phyloP scores from a whole-genome alignment of 2,113 vertebrate species.

The Camelus bactrianus region DNA sequence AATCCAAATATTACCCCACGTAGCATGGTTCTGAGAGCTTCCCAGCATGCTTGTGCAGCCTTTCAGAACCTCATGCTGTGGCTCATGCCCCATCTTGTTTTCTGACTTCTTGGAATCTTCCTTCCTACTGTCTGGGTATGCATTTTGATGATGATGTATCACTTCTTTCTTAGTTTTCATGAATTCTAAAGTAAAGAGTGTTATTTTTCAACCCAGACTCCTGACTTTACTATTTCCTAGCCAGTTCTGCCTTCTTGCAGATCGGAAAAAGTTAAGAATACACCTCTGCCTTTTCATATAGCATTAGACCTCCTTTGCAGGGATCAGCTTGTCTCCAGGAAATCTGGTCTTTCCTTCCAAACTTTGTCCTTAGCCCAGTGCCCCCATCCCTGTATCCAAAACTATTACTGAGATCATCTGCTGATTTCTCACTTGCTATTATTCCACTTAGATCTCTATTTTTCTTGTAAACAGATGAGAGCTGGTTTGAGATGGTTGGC shows the following conservation, averaged over 20 bases:
- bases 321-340: neutral
- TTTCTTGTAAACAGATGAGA: neutral
- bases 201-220: neutral
- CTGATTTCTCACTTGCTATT: neutral
- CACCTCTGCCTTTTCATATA: neutral
- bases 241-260: neutral
- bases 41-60: accelerated
- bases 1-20: neutral
- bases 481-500: neutral
- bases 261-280: neutral
- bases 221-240: neutral
- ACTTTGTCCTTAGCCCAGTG: neutral
- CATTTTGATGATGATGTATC: neutral
- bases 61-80: neutral
- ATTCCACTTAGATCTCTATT: neutral
- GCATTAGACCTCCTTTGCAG: neutral
- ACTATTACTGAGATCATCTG: neutral
- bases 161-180: conserved; percentile 1
- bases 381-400: neutral
- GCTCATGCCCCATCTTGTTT: neutral
- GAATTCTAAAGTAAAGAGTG: neutral
- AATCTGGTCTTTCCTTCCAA: neutral
- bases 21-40: neutral
- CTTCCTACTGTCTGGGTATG: neutral
- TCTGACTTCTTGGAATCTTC: neutral